Conservation (phyloP, 2,113 vertebrate genomes). For the Pedionomus torquatus region DNA sequence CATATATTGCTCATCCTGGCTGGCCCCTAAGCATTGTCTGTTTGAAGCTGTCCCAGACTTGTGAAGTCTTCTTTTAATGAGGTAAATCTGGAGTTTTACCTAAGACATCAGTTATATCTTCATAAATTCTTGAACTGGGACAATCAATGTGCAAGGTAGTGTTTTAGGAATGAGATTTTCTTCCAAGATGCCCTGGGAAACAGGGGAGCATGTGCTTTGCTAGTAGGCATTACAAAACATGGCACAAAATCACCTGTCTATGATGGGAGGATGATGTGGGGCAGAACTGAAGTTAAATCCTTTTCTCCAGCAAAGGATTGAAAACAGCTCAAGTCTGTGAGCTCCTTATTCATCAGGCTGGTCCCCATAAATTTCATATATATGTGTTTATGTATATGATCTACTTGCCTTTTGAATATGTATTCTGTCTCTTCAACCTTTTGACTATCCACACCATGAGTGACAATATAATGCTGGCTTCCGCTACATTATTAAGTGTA, state of each 20-base stretch:
- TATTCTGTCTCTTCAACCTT: neutral
- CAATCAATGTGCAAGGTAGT: neutral
- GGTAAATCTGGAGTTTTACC: neutral
- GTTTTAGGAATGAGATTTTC: neutral
- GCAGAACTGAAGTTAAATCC: neutral
- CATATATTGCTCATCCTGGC: neutral
- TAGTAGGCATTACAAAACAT: neutral
- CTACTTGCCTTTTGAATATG: neutral
- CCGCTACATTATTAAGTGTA: neutral
- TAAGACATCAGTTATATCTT: neutral
- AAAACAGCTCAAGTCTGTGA: neutral
- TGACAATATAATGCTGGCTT: neutral
- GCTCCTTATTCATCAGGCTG: neutral
- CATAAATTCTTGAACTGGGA: neutral
- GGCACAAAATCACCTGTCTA: neutral
- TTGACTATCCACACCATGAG: rapidly evolving
- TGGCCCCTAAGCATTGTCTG: neutral
- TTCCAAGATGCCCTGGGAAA: neutral
- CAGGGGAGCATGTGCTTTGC: neutral
- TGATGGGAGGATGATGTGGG: neutral
- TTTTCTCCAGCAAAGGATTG: neutral
- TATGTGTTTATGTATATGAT: neutral
- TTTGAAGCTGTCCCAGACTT: neutral
- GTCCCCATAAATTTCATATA: neutral
- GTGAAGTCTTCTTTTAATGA: neutral